Conservation (phyloP, 2,797 vertebrate species). For the Ptychobarbus kaznakovi region DNA sequence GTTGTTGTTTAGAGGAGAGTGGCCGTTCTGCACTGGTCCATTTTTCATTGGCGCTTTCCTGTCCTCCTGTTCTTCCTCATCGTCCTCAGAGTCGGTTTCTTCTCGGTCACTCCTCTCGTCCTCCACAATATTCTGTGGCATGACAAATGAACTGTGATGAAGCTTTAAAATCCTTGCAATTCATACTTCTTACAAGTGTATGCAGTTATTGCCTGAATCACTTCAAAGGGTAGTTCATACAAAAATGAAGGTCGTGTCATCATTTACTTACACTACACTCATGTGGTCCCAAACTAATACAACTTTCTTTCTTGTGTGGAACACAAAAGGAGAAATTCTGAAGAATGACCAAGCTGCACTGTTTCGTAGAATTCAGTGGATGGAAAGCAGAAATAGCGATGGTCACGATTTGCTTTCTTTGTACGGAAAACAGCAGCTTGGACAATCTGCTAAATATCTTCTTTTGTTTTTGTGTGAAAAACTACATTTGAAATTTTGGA, state of each 20-base stretch:
- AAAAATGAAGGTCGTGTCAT: not conserved
- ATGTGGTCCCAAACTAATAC: no score
- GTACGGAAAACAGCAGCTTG: not conserved
- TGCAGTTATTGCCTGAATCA: not conserved
- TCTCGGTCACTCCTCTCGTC: slow-evolving; percentile 93
- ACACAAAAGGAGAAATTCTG: not conserved
- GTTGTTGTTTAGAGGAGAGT: slow-evolving; percentile 86
- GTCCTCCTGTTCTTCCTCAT: slow-evolving; percentile 70
- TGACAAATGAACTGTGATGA: not conserved
- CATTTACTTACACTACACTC: not conserved
- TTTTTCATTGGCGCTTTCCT: slow-evolving; percentile 74
- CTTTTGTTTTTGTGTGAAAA: not conserved
- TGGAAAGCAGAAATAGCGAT: not conserved
- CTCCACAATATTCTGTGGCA: slow-evolving; percentile 81
- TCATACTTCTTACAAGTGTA: not conserved
- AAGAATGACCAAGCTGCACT: not conserved
- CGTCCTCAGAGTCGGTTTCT: slow-evolving; percentile 77
- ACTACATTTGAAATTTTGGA: not conserved
- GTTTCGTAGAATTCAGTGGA: not conserved
- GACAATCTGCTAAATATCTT: not conserved
- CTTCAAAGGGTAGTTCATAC: not conserved
- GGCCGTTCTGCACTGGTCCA: slow-evolving; percentile 85
- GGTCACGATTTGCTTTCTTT: not conserved
- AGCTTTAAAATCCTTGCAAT: not conserved
- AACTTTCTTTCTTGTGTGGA: not conserved